Evolutionary conservation across 2,888 invertebrate genomes (phyloP), one percentile per base, ranked within the genome.

Genomic region (Meghimatium bilineatum): DNA sequence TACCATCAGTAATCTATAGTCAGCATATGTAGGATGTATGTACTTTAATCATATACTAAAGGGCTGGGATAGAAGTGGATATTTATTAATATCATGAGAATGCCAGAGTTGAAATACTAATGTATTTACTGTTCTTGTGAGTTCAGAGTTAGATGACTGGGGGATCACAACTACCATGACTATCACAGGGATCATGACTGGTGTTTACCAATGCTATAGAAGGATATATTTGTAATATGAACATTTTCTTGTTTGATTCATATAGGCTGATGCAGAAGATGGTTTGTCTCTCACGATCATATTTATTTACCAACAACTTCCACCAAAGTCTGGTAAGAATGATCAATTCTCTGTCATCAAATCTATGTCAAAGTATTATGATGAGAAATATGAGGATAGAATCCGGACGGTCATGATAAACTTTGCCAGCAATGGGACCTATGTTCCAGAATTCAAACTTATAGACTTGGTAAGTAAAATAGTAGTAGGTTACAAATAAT

Each of bases 271-370:
- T 23, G 96, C 96, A 87, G 96, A 96, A 90, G 96, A 96, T 91
- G 97, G 97, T 92, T 96, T 96, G 0, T 95, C 96, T 86, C 94
- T 97, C 23, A 94, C 96, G 92, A 93, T 97, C 94, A 95, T 96
- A 29, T 95, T 97, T 77, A 93, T 97, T 82, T 92, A 93, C 88
- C 72, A 71, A 34, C 85, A 86, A 56, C n/a, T 86, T 12, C 87
- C 88, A 1, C 87, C 88, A 1, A 84, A 86, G 17, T 67, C 79
- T 12, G 84, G 80, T 6, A 85, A 85, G 23, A 90, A 94, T 74
- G 96, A 96, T 92, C 93, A 95, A 3, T 96, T 95, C 92, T 94
- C 94, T 82, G 94, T 94, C 20, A 91, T 96, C 0, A 97, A 97
- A 72, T 95, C 95, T 38, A 93, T 95, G 78, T 96, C 96, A 6